Evolutionary conservation across 2,888 invertebrate genomes (phyloP).

Genomic region (Ormyrus rosae): DNA sequence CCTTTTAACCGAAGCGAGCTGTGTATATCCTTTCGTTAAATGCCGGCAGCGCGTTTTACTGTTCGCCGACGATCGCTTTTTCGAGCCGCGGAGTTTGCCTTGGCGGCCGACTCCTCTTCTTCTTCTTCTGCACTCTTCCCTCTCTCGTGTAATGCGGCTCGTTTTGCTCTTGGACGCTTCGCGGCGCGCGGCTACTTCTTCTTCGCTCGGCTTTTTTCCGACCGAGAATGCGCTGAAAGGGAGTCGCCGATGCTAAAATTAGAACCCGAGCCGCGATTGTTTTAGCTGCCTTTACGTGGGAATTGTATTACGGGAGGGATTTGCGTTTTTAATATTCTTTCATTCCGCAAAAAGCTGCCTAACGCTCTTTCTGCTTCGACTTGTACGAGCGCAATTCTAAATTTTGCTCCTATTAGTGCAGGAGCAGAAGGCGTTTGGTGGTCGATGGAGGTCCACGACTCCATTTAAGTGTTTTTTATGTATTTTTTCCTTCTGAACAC

Average conservation of each 20-base stretch:
- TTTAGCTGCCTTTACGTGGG: not conserved
- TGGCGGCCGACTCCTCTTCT: not conserved
- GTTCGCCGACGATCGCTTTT: constrained; percentile 27
- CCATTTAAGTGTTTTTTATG: too few species aligned
- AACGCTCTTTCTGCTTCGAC: too few species aligned
- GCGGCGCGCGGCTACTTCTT: not conserved
- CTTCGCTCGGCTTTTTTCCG: not conserved
- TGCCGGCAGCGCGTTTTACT: constrained; percentile 35
- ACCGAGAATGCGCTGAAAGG: not conserved
- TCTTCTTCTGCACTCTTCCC: constrained; percentile 1
- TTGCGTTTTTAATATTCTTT: too few species aligned
- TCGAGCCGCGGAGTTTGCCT: constrained; percentile 4
- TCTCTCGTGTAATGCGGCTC: not conserved
- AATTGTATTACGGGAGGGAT: too few species aligned
- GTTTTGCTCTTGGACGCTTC: not conserved
- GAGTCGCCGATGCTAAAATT: constrained; percentile 6
- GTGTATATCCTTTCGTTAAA: constrained; percentile 37
- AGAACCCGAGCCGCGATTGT: constrained; percentile 18
- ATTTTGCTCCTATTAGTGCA: too few species aligned
- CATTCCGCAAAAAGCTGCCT: too few species aligned
- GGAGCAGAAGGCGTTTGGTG: too few species aligned
- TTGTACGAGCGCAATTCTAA: too few species aligned
- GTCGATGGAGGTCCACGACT: too few species aligned
- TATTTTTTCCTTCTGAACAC: too few species aligned
- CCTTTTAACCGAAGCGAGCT: constrained; percentile 15